phyloP scores from a whole-genome alignment of 2,797 vertebrate species.

The Toxotes lorentzi region DNA sequence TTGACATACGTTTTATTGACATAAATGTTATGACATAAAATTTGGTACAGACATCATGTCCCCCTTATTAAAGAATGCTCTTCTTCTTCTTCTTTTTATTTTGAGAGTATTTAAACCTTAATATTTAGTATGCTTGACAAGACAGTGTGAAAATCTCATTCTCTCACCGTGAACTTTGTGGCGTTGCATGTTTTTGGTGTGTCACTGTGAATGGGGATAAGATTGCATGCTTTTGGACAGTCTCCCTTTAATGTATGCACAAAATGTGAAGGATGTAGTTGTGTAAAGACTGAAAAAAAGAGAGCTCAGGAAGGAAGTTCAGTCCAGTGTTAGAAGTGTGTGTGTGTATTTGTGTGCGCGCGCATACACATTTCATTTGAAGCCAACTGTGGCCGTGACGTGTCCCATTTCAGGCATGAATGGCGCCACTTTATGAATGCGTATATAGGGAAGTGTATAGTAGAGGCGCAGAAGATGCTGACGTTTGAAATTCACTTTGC shows the following conservation, averaged over 20 bases:
- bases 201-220: background rate
- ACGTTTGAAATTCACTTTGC: slow-evolving; percentile 56
- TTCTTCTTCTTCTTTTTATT: no score
- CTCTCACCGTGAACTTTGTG: background rate
- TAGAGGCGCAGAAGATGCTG: slow-evolving; percentile 41
- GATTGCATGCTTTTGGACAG: background rate
- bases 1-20: background rate
- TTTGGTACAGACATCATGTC: background rate
- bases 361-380: background rate
- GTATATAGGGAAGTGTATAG: slow-evolving; percentile 36
- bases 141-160: background rate
- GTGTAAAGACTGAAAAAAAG: background rate
- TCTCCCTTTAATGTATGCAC: background rate
- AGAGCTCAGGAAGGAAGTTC: background rate
- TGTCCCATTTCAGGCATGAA: slow-evolving; percentile 21
- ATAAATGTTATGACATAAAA: no score
- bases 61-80: background rate
- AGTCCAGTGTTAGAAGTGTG: no score
- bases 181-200: background rate
- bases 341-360: background rate
- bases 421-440: slow-evolving; percentile 44
- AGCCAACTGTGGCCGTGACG: background rate
- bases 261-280: background rate
- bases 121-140: background rate
- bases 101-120: background rate